phyloP scores from a whole-genome alignment of 92 coral and sea anemone species.

The Phymanthus crucifer region DNA sequence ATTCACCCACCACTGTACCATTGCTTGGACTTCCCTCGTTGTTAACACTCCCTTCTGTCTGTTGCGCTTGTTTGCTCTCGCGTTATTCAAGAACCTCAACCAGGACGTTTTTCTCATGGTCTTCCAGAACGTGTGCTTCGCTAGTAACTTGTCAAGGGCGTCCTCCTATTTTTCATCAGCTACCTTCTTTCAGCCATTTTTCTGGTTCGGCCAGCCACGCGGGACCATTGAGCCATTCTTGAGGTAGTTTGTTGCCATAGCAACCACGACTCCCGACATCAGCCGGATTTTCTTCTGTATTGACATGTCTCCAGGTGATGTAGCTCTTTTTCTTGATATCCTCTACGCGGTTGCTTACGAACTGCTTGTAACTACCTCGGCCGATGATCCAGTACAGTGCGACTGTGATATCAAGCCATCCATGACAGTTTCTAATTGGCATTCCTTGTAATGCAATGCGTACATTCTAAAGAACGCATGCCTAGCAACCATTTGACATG shows the following conservation, averaged over 20 bases:
- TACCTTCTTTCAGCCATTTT: conserved; percentile 21
- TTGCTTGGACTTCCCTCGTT: conserved; percentile 11
- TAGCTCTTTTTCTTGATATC: conserved; percentile 20
- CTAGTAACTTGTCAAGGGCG: conserved; percentile 17
- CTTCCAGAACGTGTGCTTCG: conserved; percentile 17
- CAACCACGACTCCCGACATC: conserved; percentile 33
- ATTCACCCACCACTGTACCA: conserved; percentile 38
- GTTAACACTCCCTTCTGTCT: neutral
- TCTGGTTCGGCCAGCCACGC: conserved; percentile 25
- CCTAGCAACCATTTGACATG: neutral
- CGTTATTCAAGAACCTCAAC: conserved; percentile 4
- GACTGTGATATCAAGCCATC: conserved; percentile 21
- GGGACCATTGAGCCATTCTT: conserved; percentile 30
- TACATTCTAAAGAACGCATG: neutral
- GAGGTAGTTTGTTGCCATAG: neutral
- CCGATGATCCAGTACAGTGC: conserved; percentile 44
- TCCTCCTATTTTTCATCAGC: conserved; percentile 19
- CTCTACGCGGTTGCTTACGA: conserved; percentile 31
- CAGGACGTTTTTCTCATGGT: conserved; percentile 18
- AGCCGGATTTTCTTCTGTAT: conserved; percentile 32
- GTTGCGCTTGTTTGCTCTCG: too few relatives aligned
- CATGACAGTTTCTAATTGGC: conserved; percentile 28
- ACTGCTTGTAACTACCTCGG: conserved; percentile 30
- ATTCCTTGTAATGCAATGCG: conserved; percentile 18
- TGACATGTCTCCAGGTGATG: conserved; percentile 36